These are phyloP conservation scores for Telmatochromis sp. DNA, from an alignment of 2,113 vertebrate species.

Conservation along the genomic window DNA sequence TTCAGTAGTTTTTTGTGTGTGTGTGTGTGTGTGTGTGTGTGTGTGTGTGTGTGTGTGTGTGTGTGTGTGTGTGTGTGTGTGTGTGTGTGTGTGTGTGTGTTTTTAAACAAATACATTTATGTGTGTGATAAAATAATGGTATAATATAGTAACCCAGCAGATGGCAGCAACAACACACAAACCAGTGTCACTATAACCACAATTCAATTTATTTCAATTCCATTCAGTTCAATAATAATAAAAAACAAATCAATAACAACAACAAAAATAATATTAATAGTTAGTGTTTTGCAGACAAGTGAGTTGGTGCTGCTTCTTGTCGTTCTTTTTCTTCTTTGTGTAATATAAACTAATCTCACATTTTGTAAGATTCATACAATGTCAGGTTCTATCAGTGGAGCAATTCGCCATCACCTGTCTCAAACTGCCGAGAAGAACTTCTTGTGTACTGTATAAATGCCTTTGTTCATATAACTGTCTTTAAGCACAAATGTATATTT, in stretches of 20 bases:
- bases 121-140: neutral
- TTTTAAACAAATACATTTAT: neutral
- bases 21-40: neutral
- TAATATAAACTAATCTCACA: neutral
- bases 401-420: neutral
- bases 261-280: neutral
- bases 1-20: neutral
- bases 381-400: neutral
- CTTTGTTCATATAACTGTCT: neutral
- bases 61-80: neutral
- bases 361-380: neutral
- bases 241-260: neutral
- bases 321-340: neutral
- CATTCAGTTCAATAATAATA: neutral
- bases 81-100: neutral
- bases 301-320: neutral
- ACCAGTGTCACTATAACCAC: neutral
- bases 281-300: neutral
- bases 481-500: neutral
- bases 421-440: neutral
- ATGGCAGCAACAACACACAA: conserved; percentile 40
- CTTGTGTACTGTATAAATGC: neutral
- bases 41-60: neutral
- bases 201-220: neutral
- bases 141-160: conserved; percentile 23